phyloP scores from a whole-genome alignment of 2,113 vertebrate genomes.

The Theristicus caerulescens region DNA sequence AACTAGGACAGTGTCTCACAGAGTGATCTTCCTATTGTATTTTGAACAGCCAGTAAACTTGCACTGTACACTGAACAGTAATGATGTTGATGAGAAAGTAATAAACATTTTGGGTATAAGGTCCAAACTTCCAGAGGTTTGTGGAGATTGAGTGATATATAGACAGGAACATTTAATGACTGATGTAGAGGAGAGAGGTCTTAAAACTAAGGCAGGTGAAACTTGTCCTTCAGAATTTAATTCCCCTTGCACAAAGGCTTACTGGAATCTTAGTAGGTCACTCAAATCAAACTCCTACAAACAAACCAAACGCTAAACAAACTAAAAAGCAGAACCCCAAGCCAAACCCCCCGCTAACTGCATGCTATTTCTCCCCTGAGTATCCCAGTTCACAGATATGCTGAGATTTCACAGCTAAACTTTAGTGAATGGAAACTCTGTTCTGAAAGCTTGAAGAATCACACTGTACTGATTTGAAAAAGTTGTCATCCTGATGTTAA shows the following conservation, averaged over 20 bases:
- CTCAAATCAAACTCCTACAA: not conserved
- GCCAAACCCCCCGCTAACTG: not conserved
- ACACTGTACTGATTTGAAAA: not conserved
- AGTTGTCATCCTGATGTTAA: not conserved
- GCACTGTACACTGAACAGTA: not conserved
- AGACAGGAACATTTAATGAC: not conserved
- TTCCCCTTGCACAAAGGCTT: not conserved
- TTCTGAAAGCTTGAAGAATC: not conserved
- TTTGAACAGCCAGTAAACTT: not conserved
- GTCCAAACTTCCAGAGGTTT: not conserved
- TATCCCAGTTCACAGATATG: not conserved
- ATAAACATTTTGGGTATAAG: not conserved
- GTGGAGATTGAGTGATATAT: not conserved
- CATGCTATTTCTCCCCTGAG: not conserved
- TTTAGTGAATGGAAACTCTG: not conserved
- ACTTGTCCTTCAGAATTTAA: not conserved
- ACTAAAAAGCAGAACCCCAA: not conserved
- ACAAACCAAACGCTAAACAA: not conserved
- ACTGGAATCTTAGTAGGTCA: not conserved
- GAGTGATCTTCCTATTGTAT: not conserved
- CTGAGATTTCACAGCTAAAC: not conserved
- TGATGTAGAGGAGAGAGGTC: not conserved
- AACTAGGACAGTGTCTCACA: not conserved
- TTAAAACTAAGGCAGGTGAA: not conserved
- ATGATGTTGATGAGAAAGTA: not conserved